Percentiles rank a stretch among this genome's conserved stretches.
Evolutionary conservation across 2,113 vertebrate species (phyloP).

Genomic region (Chauna torquata): DNA sequence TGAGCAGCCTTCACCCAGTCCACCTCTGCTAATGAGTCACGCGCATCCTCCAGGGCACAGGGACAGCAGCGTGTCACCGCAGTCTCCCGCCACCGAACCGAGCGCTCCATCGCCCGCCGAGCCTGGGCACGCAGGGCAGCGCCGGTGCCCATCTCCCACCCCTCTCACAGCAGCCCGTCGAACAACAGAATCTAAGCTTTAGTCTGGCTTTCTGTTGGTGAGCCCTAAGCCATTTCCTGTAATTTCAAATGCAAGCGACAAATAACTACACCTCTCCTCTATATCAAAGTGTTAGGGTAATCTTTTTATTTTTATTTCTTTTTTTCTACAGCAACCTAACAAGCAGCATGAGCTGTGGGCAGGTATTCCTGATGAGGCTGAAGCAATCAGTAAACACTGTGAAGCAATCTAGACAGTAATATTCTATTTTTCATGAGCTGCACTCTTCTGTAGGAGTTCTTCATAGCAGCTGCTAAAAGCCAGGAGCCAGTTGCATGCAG

Average conservation of each 20-base stretch:
- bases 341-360: not conserved
- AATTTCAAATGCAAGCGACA: not conserved
- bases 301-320: not conserved
- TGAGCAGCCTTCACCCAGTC: not conserved
- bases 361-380: not conserved
- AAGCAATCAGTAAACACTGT: no score
- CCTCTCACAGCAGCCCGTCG: not conserved
- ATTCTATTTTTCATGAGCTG: not conserved
- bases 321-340: not conserved
- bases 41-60: fast-evolving
- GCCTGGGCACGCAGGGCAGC: not conserved
- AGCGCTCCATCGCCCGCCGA: not conserved
- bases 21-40: no score
- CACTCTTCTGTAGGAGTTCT: not conserved
- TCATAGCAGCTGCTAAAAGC: not conserved
- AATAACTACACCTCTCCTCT: not conserved
- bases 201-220: not conserved
- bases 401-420: not conserved
- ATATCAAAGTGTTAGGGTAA: fast-evolving
- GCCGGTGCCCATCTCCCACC: not conserved
- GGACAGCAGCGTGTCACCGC: not conserved
- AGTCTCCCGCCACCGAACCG: not conserved
- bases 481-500: not conserved
- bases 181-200: not conserved
- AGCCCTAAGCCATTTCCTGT: not conserved